A percentile compares a stretch with the other conserved stretches of the same genome.
Evolutionary conservation across 2,888 invertebrate genomes (phyloP).

Genomic region (Hirtodrosophila confusa): DNA sequence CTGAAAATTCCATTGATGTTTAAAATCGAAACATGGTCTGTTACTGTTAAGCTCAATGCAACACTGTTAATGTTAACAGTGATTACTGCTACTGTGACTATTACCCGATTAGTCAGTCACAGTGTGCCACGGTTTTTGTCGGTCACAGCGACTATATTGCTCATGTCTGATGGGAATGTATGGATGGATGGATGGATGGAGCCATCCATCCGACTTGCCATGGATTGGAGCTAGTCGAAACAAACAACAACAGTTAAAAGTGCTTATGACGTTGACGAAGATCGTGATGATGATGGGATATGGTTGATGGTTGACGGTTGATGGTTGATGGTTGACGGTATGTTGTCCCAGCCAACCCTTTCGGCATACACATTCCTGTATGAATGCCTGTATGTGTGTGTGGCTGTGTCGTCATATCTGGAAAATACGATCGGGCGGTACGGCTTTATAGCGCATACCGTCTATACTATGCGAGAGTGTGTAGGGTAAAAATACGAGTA

Average conservation of each 20-base stretch:
- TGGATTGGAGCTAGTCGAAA: conserved; percentile 5
- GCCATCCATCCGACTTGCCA: background rate
- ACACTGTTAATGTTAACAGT: too few relatives aligned
- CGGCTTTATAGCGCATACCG: conserved; percentile 33
- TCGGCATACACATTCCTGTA: conserved; percentile 12
- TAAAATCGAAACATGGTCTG: too few relatives aligned
- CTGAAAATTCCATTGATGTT: too few relatives aligned
- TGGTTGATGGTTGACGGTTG: conserved; percentile 10
- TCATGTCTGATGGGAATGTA: conserved; percentile 12
- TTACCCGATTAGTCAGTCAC: too few relatives aligned
- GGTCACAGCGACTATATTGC: too few relatives aligned
- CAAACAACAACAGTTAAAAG: conserved; percentile 9
- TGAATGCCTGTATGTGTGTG: background rate
- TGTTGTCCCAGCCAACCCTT: conserved; percentile 57
- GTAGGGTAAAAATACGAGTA: background rate
- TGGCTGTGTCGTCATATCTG: conserved; percentile 40
- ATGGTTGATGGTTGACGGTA: conserved; percentile 27
- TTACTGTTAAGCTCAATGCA: too few relatives aligned
- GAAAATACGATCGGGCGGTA: conserved; percentile 37
- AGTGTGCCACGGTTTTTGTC: too few relatives aligned
- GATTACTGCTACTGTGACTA: too few relatives aligned
- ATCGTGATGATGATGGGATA: conserved; percentile 29
- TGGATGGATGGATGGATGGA: conserved; percentile 9
- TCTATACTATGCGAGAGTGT: background rate
- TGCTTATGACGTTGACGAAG: conserved; percentile 33